Conservation (phyloP, 2,113 vertebrate species). For the Gymnogyps californianus region DNA sequence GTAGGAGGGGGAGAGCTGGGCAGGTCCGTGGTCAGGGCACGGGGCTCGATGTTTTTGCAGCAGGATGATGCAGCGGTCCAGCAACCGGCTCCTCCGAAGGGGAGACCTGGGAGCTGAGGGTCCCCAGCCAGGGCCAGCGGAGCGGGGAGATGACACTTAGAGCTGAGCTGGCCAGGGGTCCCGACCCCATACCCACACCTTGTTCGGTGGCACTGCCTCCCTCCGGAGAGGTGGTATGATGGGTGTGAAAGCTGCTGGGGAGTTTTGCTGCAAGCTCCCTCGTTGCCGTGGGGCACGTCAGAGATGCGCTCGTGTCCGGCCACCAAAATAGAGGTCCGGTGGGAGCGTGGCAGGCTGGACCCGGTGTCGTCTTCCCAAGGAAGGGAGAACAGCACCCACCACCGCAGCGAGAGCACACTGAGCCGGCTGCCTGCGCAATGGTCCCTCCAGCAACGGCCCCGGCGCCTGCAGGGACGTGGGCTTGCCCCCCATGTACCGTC, state of each 20-base stretch:
- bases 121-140: neutral
- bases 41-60: neutral
- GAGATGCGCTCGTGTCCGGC: accelerated
- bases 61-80: neutral
- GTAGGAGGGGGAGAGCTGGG: neutral
- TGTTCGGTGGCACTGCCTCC: neutral
- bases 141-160: accelerated
- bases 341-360: neutral
- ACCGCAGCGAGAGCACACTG: accelerated
- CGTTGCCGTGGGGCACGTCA: accelerated
- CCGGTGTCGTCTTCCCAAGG: neutral
- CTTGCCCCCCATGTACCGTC: accelerated
- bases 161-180: accelerated
- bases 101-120: neutral
- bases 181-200: accelerated
- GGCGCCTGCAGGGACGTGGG: accelerated
- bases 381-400: neutral
- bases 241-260: neutral
- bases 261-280: neutral
- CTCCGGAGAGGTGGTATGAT: neutral
- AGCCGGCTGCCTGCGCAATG: accelerated
- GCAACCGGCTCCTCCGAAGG: accelerated
- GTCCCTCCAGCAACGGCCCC: neutral
- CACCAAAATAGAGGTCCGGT: neutral
- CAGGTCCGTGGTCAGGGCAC: neutral